Base-by-base conservation (phyloP, 2,113 vertebrate genomes). In the Odocoileus hemionus region DNA sequence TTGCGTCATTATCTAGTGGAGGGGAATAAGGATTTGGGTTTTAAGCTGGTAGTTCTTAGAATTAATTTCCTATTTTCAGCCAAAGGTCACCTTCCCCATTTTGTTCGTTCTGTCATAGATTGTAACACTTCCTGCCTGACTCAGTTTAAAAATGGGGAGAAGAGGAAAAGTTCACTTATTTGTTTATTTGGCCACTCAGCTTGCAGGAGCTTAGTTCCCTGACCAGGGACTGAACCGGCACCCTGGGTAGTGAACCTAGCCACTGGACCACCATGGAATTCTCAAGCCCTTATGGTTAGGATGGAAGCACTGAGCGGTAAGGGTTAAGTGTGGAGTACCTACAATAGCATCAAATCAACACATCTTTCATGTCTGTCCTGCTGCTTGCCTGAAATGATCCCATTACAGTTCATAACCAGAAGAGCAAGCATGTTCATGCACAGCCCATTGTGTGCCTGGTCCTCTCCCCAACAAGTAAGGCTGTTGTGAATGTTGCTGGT, bases 21-120 rank as follows among this genome's bases (percentile, higher is more conserved):
- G 70, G 91, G 96, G 95, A 97, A 96, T 96, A 79, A 89, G 92
- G 90, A 96, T 97, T 97, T 95, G 85, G 92, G 93, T 98, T 98
- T 98, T 98, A 96, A 96, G 95, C 43, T 94, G 82, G 39, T 70
- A 86, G 89, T 98, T 98, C 98, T 98, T 86, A 98, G 98, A 99
- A 98, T 98, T 97, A 78, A 91, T 98, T 92, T 98, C 95, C 98
- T 97, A 95, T 98, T 98, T 97, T 93, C 95, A 94, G 61, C 97
- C 96, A 96, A 98, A 98, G 95, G 96, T 96, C 94, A 98, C 76
- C 98, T 98, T 98, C 98, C 88, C 92, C 98, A 97, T 98, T 96
- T 95, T 74, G 64, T 39, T 88, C 93, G 88, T 96, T 89, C 86
- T 45, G 61, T 54, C 39, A 96, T 79, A 96, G 60, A 83, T 3